A percentile compares a stretch with the other conserved stretches of the same genome.
Conservation (phyloP, 2,113 vertebrate species). For the Mustela nigripes region DNA sequence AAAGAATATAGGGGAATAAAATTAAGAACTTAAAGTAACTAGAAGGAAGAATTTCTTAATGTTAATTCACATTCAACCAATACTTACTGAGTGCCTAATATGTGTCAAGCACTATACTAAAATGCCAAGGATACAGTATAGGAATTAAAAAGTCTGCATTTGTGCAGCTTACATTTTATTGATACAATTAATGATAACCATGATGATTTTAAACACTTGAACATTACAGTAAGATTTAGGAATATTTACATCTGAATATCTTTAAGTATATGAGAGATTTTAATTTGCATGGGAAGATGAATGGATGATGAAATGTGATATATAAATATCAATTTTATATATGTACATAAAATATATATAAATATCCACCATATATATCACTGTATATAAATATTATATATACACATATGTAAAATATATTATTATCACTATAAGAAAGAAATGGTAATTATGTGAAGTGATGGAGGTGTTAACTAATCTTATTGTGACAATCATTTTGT, state of each 20-base stretch:
- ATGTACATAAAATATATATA: not conserved
- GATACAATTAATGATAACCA: not conserved
- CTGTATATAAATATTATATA: not conserved
- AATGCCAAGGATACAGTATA: not conserved
- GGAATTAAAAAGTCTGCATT: not conserved
- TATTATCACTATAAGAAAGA: not conserved
- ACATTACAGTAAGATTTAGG: not conserved
- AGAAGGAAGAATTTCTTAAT: not conserved
- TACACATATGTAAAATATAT: not conserved
- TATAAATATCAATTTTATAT: not conserved
- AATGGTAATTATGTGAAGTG: not conserved
- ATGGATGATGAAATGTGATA: not conserved
- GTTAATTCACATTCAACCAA: not conserved
- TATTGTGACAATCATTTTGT: not conserved
- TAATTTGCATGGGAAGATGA: not conserved
- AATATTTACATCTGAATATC: not conserved
- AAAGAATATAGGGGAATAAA: not conserved
- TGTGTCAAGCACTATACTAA: not conserved
- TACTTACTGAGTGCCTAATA: not conserved
- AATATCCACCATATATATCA: not conserved
- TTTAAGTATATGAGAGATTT: not conserved
- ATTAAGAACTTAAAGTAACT: conserved; percentile 3
- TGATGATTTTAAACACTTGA: not conserved
- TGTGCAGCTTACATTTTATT: not conserved
- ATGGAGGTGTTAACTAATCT: not conserved